Base-by-base conservation (phyloP, 2,113 vertebrate genomes). In the Centropristis striata region DNA sequence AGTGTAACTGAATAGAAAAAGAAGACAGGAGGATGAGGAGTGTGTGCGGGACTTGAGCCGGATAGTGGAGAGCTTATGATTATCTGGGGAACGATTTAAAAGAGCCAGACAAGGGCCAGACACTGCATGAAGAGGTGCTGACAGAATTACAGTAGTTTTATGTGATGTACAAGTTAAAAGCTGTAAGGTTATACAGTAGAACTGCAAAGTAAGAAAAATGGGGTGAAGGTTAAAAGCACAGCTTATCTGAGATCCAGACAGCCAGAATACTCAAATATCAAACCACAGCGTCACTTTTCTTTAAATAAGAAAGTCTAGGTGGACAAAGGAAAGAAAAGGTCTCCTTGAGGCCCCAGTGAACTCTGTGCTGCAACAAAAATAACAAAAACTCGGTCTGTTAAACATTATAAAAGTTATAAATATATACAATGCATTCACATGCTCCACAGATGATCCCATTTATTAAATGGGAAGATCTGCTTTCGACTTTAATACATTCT, bases 71-170 rank as follows among this genome's bases (percentile, higher is more conserved):
- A 78, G 2, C 18, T 71, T 18, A 13, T 49, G 18, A 79, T 70
- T 68, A 71, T 78, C 78, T 73, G 79, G 71, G 73, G 75, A 74
- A 32, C 42, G 12, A 51, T 80, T 70, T 83, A 44, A 77, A 50
- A 50, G 46, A 54, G 46, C 80, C 77, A 82, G 70, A 77, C 75
- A 13, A 49, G 50, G 64, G 47, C 27, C 65, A 53, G 59, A 53
- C 51, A 27, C 75, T 14, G 66, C 7, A 58, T 14, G 68, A 75
- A 16, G 59, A 79, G 71, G 60, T 76, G 87, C 49, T 36, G 64
- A 49, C 25, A 61, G 76, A 74, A 73, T 70, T 77, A 61, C 32
- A 67, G 57, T 16, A 51, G 65, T 25, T 86, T 74, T 21, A 73
- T 60, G n/a, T 55, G 12, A 27, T 5, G 15, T 3, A 20, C 47